These are phyloP conservation scores for Metalampra italica DNA, from an alignment of 2,888 invertebrate species.

Conservation along the genomic window DNA sequence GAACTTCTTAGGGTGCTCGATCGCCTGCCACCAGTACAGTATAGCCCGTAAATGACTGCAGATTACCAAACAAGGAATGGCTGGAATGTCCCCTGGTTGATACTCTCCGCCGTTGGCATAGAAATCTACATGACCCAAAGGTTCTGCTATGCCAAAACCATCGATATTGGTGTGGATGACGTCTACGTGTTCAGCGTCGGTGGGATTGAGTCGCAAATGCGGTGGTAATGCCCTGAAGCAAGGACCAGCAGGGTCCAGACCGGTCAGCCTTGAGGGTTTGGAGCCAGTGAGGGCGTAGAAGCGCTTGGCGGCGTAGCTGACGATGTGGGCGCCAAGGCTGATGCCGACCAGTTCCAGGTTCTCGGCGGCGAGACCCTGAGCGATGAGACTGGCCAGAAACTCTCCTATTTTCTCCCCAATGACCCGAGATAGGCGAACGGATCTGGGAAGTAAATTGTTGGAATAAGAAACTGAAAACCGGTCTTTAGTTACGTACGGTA, in stretches of 20 bases:
- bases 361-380: constrained; percentile 45
- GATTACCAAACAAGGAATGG: constrained; percentile 53
- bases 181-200: constrained; percentile 52
- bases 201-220: constrained; percentile 35
- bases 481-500: background rate
- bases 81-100: constrained; percentile 57
- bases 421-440: constrained; percentile 48
- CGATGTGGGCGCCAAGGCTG: constrained; percentile 60
- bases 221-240: constrained; percentile 50
- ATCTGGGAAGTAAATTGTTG: constrained; percentile 44
- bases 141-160: constrained; percentile 65
- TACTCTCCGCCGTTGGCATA: constrained; percentile 68
- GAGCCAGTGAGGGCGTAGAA: constrained; percentile 50
- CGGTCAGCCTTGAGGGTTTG: constrained; percentile 55
- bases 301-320: constrained; percentile 50
- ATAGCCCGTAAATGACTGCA: constrained; percentile 57
- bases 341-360: constrained; percentile 57
- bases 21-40: constrained; percentile 63
- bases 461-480: constrained; percentile 4
- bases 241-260: constrained; percentile 65
- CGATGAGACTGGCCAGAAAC: constrained; percentile 45
- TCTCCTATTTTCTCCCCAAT: constrained; percentile 59
- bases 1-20: constrained; percentile 64
- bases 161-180: constrained; percentile 67
- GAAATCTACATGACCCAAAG: constrained; percentile 58